Percentiles rank a stretch among this genome's conserved stretches.
phyloP scores from a whole-genome alignment of 1,140 invertebrate species.

The Dryas iulia region DNA sequence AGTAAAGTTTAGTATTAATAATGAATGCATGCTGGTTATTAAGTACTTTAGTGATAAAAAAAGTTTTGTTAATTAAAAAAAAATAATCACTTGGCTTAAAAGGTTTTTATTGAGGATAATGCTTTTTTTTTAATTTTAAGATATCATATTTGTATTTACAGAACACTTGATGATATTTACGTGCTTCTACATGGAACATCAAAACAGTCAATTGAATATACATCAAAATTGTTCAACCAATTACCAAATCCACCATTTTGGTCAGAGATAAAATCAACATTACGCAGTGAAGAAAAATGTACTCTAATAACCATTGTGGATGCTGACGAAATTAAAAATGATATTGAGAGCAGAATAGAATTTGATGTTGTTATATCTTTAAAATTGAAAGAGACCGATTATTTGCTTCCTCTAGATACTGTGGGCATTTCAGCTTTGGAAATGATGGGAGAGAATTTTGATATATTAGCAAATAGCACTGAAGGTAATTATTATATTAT shows the following conservation, averaged over 20 bases:
- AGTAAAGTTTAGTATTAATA: background rate
- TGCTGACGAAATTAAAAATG: constrained; percentile 47
- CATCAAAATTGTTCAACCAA: constrained; percentile 51
- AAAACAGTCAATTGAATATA: constrained; percentile 45
- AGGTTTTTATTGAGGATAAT: background rate
- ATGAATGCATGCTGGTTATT: no score
- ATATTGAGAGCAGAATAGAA: constrained; percentile 39
- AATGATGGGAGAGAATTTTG: constrained; percentile 47
- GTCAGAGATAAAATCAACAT: constrained; percentile 39
- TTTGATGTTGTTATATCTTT: constrained; percentile 51
- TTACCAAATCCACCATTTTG: constrained; percentile 40
- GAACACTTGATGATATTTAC: constrained; percentile 47
- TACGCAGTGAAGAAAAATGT: constrained; percentile 24
- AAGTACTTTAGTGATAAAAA: no score
- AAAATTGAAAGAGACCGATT: constrained; percentile 37
- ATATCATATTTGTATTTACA: constrained; percentile 42
- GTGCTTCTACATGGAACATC: constrained; percentile 45
- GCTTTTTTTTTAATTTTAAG: no score
- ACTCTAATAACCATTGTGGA: constrained; percentile 43
- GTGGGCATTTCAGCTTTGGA: constrained; percentile 45
- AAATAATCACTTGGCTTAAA: background rate
- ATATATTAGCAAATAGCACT: constrained; percentile 40
- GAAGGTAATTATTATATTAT: constrained; percentile 34
- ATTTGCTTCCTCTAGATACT: constrained; percentile 50
- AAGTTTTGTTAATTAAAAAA: background rate